Evolutionary conservation across 2,113 vertebrate genomes (phyloP), one percentile per base, ranked within the genome.

Genomic region (Terrapene triunguis): DNA sequence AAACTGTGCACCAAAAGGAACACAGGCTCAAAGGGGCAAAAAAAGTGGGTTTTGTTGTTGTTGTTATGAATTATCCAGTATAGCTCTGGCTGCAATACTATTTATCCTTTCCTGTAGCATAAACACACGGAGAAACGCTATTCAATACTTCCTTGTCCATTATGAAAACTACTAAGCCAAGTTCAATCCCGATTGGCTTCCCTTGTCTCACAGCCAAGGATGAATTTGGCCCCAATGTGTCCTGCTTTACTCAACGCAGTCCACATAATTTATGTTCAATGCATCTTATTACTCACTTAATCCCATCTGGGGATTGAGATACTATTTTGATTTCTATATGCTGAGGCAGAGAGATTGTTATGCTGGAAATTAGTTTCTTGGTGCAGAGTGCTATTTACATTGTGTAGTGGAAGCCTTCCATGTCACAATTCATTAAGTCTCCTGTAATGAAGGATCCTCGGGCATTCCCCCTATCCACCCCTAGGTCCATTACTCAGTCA

Each of bases 131-230:
- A 88, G 62, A 57, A 90, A 84, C 80, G 48, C 72, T 91, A 54
- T 80, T 89, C 91, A 96, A 84, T 97, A 74, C 48, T 85, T 97
- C 78, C 78, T 81, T 82, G 35, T 96, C 94, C 96, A 97, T 95
- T 97, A 97, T 57, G 84, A 27, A 94, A 97, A 97, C 96, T 93
- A 93, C 96, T 95, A 55, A 94, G 29, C 95, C 97, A 97, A 95
- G 96, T 96, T 95, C 93, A 89, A 95, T 96, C 95, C 95, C 94
- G 91, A 96, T 78, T 84, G 90, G 22, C 88, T 93, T 95, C 93
- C 92, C 85, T 85, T 94, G 96, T 95, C 38, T 47, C 50, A 89
- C 22, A 93, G 83, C 29, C 82, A 74, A 94, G 90, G 89, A 93
- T 95, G 95, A 89, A 96, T 92, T 89, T 93, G 95, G 85, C 83